These are phyloP conservation scores for Xyrichtys novacula DNA, from an alignment of 2,797 vertebrate species.

Conservation along the genomic window DNA sequence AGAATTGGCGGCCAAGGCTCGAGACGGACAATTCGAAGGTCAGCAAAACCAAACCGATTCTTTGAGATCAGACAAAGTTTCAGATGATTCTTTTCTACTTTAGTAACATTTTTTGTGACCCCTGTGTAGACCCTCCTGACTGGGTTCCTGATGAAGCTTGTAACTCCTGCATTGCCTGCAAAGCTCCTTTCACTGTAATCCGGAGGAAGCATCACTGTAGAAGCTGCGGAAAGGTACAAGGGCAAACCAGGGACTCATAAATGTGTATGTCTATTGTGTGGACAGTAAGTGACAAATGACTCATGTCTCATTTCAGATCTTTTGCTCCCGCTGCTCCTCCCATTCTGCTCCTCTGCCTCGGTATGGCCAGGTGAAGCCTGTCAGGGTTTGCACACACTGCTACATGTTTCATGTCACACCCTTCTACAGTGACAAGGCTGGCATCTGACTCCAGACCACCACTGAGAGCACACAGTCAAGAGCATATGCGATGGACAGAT, in stretches of 20 bases:
- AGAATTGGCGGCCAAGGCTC: slow-evolving; percentile 93
- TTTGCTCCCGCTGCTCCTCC: slow-evolving; percentile 98
- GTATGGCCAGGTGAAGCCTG: slow-evolving; percentile 97
- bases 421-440: slow-evolving; percentile 93
- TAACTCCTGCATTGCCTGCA: slow-evolving; percentile 94
- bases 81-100: slow-evolving; percentile 1
- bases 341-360: slow-evolving; percentile 96
- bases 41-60: slow-evolving; percentile 47
- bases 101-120: slow-evolving; percentile 45
- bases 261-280: background rate
- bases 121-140: slow-evolving; percentile 92
- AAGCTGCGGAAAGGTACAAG: slow-evolving; percentile 96
- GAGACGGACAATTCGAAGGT: slow-evolving; percentile 97
- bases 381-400: slow-evolving; percentile 98
- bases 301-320: slow-evolving; percentile 91
- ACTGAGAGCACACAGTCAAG: slow-evolving; percentile 42
- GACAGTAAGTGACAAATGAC: background rate
- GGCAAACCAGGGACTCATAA: background rate
- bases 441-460: slow-evolving; percentile 73
- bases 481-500: slow-evolving; percentile 67
- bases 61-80: slow-evolving; percentile 28
- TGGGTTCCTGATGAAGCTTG: slow-evolving; percentile 98
- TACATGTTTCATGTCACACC: slow-evolving; percentile 99
- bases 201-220: slow-evolving; percentile 98
- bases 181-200: slow-evolving; percentile 97